Conservation (phyloP, 2,888 invertebrate species). For the Terebella lapidaria region DNA sequence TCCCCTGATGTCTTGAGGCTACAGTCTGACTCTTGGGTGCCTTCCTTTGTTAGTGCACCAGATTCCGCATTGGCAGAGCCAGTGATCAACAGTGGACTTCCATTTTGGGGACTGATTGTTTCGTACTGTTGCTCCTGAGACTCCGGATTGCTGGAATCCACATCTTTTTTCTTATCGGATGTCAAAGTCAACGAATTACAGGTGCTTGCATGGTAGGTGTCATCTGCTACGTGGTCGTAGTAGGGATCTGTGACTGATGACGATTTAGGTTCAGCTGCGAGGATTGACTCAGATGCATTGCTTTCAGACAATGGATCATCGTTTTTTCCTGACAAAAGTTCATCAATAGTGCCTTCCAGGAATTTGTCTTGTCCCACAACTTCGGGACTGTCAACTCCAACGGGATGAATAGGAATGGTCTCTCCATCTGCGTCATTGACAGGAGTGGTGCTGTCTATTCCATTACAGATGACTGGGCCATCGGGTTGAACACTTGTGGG, state of each 20-base stretch:
- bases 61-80: not conserved
- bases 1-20: slow-evolving; percentile 6
- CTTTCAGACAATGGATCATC: no score
- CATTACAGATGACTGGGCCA: not conserved
- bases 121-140: slow-evolving; percentile 3
- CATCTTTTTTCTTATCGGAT: not conserved
- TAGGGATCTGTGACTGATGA: no score
- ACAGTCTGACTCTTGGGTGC: not conserved
- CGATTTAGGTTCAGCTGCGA: no score
- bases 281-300: no score
- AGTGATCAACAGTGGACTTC: not conserved
- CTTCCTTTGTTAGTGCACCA: not conserved
- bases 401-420: not conserved
- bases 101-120: not conserved
- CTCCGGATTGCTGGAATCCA: not conserved
- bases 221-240: not conserved
- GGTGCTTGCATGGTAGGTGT: slow-evolving; percentile 1
- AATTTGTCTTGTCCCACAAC: no score
- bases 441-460: not conserved
- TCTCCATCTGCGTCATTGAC: not conserved
- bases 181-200: slow-evolving; percentile 1
- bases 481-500: no score
- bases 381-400: not conserved
- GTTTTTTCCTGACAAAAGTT: no score
- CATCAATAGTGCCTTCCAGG: no score